phyloP scores from a whole-genome alignment of 2,797 vertebrate species.

The Neomorphus geoffroyi region DNA sequence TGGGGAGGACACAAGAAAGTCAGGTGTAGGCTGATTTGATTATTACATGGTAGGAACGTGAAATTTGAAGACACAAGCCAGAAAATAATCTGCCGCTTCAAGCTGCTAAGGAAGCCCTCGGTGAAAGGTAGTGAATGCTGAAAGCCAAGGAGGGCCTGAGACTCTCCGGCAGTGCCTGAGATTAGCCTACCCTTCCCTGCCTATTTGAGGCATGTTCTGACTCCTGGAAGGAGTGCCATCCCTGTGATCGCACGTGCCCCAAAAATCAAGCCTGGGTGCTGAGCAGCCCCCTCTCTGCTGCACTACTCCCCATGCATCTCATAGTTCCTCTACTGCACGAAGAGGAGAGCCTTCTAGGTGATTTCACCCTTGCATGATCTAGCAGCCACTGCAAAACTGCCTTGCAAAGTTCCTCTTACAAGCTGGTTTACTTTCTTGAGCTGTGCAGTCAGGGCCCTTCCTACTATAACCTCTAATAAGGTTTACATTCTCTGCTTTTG shows the following conservation, averaged over 20 bases:
- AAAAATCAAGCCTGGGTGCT: neutral
- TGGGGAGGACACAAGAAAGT: neutral
- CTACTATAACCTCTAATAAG: too few relatives aligned
- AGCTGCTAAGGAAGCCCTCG: neutral
- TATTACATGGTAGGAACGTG: neutral
- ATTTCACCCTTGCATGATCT: neutral
- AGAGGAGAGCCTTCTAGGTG: neutral
- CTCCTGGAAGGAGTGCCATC: neutral
- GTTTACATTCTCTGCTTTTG: neutral
- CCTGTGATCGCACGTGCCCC: neutral
- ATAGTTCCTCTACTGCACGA: neutral
- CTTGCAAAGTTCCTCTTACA: neutral
- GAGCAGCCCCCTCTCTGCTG: accelerated
- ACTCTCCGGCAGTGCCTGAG: neutral
- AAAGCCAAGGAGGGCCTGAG: neutral
- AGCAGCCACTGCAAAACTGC: neutral
- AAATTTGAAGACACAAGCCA: neutral
- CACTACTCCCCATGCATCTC: neutral
- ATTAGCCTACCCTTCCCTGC: neutral
- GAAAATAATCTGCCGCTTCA: neutral
- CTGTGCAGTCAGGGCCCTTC: neutral
- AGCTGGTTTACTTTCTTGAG: neutral
- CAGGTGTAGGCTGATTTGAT: neutral
- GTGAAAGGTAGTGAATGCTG: neutral
- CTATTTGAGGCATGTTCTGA: neutral